Base-by-base conservation (phyloP, 2,888 invertebrate genomes). In the Sarcophaga rosellei region DNA sequence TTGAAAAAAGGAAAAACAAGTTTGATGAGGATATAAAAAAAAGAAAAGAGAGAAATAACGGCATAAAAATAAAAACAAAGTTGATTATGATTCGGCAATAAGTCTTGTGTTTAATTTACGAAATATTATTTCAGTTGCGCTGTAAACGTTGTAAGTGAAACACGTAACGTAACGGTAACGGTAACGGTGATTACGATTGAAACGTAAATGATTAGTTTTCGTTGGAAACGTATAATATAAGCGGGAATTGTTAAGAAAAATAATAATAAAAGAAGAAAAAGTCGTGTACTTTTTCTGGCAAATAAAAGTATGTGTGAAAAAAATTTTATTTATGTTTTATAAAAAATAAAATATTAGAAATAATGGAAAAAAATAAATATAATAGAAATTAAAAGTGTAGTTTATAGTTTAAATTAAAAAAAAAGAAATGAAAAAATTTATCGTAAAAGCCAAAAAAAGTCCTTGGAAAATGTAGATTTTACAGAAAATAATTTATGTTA, bases 81-180 rank as follows among this genome's bases (percentile, higher is more conserved):
- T 44, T 66, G 66, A 66, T 66, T 25, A 25, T 25, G 8, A 20
- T 44, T 62, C 45, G 20, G 45, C 53, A 45, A 47, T 65, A 75
- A 65, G 61, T 62, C 45, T 74, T 21, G 44, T 21, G 44, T 47
- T 15, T 23, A 44, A 20, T 75, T 35, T 17, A 44, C 25, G 66
- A 25, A 53, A 25, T 53, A 12, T 15, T 15, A 61, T 35, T 70
- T 63, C 74, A 81, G 81, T 84, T 70, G 57, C 79, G 68, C 66
- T 59, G 4, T 8, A 65, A 53, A 79, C n/a, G 59, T 79, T 59
- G 75, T 23, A 21, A 44, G 79, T 61, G 59, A 61, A 72, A 80
- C 65, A 84, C 61, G 17, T 65, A 25, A 25, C 65, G 74, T 53
- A 35, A 25, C 73, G 57, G 23, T 53, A n/a, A 25, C 73, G 57